Base-by-base conservation (phyloP, 1,140 invertebrate genomes). In the Trialeurodes vaporariorum region DNA sequence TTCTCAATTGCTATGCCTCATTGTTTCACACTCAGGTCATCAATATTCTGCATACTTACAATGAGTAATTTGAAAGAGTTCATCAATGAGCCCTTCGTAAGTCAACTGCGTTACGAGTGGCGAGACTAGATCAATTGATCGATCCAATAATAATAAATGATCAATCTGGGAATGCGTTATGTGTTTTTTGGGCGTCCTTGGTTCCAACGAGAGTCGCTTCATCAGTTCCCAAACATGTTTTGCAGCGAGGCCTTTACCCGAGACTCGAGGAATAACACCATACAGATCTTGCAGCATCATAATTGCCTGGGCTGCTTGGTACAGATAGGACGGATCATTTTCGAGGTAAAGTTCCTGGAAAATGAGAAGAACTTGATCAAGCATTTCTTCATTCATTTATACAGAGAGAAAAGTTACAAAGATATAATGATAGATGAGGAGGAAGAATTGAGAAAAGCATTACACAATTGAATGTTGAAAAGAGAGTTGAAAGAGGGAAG, bases 81-180 rank as follows among this genome's bases (percentile, higher is more conserved):
- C 91, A 81, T 97, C 97, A 72, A 99, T 94, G 13, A 98, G 81
- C 22, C 96, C 97, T 80, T 98, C 96, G 76, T 98, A 99, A 0
- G 96, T 98, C 22, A 98, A 83, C 74, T 99, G 97, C 0, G 93
- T 97, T 1, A 93, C 86, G 69, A 99, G 79, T 2, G 95, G 92
- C 34, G 93, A 93, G 5, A 98, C 83, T 63, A 97, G 84, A 82
- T 99, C 97, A 21, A 98, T 84, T 64, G 86, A 87, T 34, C 96
- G 81, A 81, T 98, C 95, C 0, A 98, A 77, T 21, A 98, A 75
- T 23, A 98, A 80, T 11, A 99, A 81, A 77, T 92, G 91, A 76
- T 98, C 93, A 26, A 98, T 95, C 72, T 85, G 82, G 13, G 85
- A 80, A 26, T 79, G 78, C 49, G 83, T 77, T 75, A 80, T 77